Percentiles rank a stretch among this genome's conserved stretches.
phyloP scores from a whole-genome alignment of 2,797 vertebrate genomes.

The Graptemys geographica region DNA sequence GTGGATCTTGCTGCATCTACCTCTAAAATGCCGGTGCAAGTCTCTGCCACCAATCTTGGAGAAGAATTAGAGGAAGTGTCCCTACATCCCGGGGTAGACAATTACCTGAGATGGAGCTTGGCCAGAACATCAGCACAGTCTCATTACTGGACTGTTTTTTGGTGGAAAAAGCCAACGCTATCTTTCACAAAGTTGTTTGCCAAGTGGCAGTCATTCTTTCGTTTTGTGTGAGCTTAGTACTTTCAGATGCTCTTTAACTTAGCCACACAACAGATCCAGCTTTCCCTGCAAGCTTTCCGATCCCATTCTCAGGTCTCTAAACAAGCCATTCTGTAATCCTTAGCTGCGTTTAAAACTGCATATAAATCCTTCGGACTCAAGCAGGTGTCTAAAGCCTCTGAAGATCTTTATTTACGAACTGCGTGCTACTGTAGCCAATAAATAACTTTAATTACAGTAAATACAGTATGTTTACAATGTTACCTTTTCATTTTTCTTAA shows the following conservation, averaged over 20 bases:
- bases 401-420: constrained; percentile 80
- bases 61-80: neutral
- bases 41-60: neutral
- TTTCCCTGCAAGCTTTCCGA: neutral
- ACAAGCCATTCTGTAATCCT: neutral
- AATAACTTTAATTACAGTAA: constrained; percentile 62
- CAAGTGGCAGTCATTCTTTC: neutral
- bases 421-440: constrained; percentile 69
- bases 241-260: neutral
- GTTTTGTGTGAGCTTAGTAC: neutral
- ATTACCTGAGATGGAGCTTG: neutral
- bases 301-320: neutral
- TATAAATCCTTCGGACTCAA: neutral
- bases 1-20: neutral
- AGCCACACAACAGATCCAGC: neutral
- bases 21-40: neutral
- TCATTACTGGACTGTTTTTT: neutral
- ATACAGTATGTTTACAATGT: constrained; percentile 17
- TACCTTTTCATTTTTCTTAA: constrained; percentile 22
- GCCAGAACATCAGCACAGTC: neutral
- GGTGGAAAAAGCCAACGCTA: neutral
- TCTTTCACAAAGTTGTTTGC: neutral
- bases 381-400: constrained; percentile 12
- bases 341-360: neutral
- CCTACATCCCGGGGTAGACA: neutral